Percentiles rank a stretch among this genome's conserved stretches.
These are phyloP conservation scores for Cryptus viduatorius DNA, from an alignment of 2,888 invertebrate species.

Conservation along the genomic window DNA sequence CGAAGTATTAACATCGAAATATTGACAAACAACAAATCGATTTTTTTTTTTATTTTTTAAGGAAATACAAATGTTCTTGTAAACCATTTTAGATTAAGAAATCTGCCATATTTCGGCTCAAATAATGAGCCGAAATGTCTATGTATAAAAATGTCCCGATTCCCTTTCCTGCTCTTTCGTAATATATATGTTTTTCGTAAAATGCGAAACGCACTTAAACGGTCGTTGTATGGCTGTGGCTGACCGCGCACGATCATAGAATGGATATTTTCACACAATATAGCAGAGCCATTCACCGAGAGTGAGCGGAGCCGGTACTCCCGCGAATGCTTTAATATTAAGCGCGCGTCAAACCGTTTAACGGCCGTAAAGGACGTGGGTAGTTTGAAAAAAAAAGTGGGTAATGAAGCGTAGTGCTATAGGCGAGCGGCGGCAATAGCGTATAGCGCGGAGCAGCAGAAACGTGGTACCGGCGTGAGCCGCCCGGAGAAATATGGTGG, in stretches of 20 bases:
- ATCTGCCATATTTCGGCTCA: too few species aligned
- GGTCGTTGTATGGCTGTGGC: background rate
- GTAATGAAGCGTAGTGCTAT: conserved; percentile 67
- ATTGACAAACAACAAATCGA: too few species aligned
- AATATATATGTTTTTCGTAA: too few species aligned
- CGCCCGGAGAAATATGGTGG: conserved; percentile 33
- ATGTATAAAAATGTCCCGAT: too few species aligned
- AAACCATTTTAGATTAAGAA: too few species aligned
- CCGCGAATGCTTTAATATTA: conserved; percentile 43
- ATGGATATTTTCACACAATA: conserved; percentile 21
- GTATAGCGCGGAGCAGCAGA: background rate
- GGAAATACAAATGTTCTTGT: too few species aligned
- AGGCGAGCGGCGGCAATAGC: conserved; percentile 47
- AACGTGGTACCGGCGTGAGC: background rate
- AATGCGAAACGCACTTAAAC: too few species aligned
- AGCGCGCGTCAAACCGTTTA: conserved; percentile 40
- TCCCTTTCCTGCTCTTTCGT: too few species aligned
- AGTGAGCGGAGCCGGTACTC: conserved; percentile 19
- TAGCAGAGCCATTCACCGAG: background rate
- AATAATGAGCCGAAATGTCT: too few species aligned
- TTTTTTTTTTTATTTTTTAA: too few species aligned
- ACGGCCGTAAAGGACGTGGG: conserved; percentile 25
- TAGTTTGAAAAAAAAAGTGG: conserved; percentile 42
- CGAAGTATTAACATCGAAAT: too few species aligned
- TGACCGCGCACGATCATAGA: conserved; percentile 16